Conservation (phyloP, 2,888 invertebrate species). For the Lycocerus yunnanus region DNA sequence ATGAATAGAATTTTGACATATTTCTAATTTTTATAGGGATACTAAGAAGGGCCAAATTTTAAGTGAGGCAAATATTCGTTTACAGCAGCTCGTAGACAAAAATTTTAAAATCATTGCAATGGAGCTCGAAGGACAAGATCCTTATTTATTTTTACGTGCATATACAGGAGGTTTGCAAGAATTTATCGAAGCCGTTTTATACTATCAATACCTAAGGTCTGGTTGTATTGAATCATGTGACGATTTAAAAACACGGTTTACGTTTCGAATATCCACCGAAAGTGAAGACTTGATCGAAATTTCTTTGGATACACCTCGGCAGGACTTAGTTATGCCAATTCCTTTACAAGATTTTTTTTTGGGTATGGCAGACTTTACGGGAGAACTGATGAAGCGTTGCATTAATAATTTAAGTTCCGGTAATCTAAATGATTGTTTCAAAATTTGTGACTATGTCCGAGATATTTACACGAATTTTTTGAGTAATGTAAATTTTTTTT, state of each 20-base stretch:
- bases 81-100: constrained; percentile 65
- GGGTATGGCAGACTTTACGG: constrained; percentile 85
- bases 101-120: constrained; percentile 71
- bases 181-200: constrained; percentile 83
- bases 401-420: constrained; percentile 81
- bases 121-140: constrained; percentile 74
- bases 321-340: constrained; percentile 45
- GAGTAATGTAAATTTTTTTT: constrained; percentile 50
- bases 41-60: constrained; percentile 61
- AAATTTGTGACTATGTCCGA: constrained; percentile 74
- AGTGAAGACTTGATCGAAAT: not conserved
- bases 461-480: constrained; percentile 67
- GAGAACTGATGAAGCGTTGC: constrained; percentile 88
- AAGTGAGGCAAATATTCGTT: constrained; percentile 67
- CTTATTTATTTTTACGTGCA: constrained; percentile 69
- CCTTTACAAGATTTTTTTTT: constrained; percentile 67
- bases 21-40: constrained; percentile 53
- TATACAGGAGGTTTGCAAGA: constrained; percentile 76
- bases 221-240: constrained; percentile 64
- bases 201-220: constrained; percentile 70
- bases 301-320: constrained; percentile 10
- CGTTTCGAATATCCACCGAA: constrained; percentile 34
- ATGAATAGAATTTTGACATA: not conserved
- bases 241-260: constrained; percentile 42
- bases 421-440: constrained; percentile 72